Percentiles rank a stretch among this genome's conserved stretches.
These are phyloP conservation scores for Semnornis frantzii DNA, from an alignment of 2,113 vertebrate species.

Conservation along the genomic window DNA sequence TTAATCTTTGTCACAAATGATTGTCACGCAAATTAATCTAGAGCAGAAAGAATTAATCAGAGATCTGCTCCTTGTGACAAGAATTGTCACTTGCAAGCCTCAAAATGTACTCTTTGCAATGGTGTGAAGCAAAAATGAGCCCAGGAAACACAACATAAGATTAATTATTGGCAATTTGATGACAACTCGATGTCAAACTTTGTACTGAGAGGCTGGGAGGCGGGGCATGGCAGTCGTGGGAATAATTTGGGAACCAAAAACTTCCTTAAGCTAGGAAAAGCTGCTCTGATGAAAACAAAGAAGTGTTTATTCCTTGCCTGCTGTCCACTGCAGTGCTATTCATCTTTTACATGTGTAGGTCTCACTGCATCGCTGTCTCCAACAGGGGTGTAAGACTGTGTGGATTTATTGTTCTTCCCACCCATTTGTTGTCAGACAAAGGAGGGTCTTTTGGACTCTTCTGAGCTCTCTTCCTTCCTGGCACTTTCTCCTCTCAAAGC, in stretches of 20 bases:
- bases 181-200: neutral
- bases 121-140: slow-evolving; percentile 5
- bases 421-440: rapidly evolving
- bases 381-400: rapidly evolving
- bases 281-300: neutral
- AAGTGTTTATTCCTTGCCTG: neutral
- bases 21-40: slow-evolving; percentile 49
- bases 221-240: neutral
- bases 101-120: neutral
- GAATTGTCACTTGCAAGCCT: slow-evolving; percentile 22
- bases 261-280: neutral
- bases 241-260: neutral
- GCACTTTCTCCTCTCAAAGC: neutral
- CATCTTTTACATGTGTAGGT: neutral
- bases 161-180: slow-evolving; percentile 12
- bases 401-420: neutral
- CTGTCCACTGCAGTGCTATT: rapidly evolving
- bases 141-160: neutral
- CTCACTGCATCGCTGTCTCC: neutral
- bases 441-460: neutral
- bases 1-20: slow-evolving; percentile 56
- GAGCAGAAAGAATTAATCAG: slow-evolving; percentile 50
- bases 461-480: neutral
- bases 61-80: slow-evolving; percentile 40
- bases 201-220: neutral